Evolutionary conservation across 2,888 invertebrate genomes (phyloP).

Genomic region (Lithophane leautieri): DNA sequence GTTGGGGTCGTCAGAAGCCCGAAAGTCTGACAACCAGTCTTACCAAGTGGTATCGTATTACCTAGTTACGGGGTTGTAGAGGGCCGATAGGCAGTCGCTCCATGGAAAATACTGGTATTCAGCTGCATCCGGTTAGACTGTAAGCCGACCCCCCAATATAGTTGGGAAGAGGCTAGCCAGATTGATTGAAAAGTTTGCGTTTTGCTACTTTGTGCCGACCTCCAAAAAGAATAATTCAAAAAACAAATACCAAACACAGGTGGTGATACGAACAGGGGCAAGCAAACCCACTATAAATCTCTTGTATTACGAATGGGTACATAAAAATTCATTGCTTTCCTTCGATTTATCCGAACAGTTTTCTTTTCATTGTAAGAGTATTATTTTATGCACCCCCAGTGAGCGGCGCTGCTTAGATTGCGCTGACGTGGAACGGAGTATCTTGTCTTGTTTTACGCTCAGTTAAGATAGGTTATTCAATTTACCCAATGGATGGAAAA

Average conservation of each 20-base stretch:
- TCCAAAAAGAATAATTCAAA: constrained; percentile 24
- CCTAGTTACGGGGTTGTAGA: too few species aligned
- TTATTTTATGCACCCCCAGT: constrained; percentile 84
- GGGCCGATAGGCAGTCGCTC: too few species aligned
- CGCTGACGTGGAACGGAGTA: constrained; percentile 45
- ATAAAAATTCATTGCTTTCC: constrained; percentile 82
- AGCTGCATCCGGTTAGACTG: too few species aligned
- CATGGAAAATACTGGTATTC: too few species aligned
- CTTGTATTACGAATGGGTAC: constrained; percentile 73
- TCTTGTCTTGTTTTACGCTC: constrained; percentile 18
- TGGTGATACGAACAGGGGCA: constrained; percentile 26
- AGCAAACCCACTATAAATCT: constrained; percentile 69
- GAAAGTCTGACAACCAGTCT: too few species aligned
- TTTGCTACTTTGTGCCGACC: not conserved
- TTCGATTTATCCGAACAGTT: constrained; percentile 80
- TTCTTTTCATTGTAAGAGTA: constrained; percentile 80
- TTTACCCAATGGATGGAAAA: not conserved
- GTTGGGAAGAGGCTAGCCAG: too few species aligned
- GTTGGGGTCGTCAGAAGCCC: too few species aligned
- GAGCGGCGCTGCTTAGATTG: constrained; percentile 58
- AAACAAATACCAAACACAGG: constrained; percentile 43
- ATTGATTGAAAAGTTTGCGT: too few species aligned
- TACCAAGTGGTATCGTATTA: too few species aligned
- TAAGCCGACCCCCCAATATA: too few species aligned
- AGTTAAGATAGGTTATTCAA: not conserved